phyloP scores from a whole-genome alignment of 92 coral and sea anemone genomes.

The Epizoanthus ramosus region DNA sequence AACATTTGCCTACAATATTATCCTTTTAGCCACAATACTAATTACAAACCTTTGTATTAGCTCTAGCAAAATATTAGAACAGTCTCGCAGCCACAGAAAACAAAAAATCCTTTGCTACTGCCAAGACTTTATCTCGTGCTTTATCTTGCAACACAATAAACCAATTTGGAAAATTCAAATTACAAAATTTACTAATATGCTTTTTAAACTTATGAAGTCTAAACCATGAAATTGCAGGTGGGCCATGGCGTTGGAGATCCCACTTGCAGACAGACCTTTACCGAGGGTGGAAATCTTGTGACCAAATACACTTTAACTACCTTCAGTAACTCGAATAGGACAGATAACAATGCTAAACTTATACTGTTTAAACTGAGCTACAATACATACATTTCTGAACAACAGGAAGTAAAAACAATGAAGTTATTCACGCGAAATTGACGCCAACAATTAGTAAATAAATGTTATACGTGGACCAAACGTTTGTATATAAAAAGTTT shows the following conservation, averaged over 20 bases:
- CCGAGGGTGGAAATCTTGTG: no score
- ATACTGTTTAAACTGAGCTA: not conserved
- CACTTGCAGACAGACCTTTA: no score
- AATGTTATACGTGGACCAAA: no score
- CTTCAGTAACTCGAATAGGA: not conserved
- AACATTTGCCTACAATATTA: constrained; percentile 26
- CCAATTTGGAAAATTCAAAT: not conserved
- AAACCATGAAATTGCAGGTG: no score
- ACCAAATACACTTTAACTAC: no score
- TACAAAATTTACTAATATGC: no score
- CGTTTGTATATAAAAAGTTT: no score
- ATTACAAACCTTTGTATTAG: constrained; percentile 24
- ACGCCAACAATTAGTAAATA: not conserved
- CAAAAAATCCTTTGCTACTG: not conserved
- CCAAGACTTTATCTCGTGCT: not conserved
- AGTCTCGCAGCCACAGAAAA: not conserved
- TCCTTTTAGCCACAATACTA: constrained; percentile 17
- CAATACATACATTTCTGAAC: not conserved
- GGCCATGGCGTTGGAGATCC: no score
- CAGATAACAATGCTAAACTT: not conserved
- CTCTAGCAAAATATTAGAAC: not conserved
- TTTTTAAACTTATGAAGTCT: no score
- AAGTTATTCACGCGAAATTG: not conserved
- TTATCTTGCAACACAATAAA: not conserved
- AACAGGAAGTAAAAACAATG: constrained; percentile 3